Evolutionary conservation across 2,113 vertebrate genomes (phyloP).

Genomic region (Saimiri boliviensis): DNA sequence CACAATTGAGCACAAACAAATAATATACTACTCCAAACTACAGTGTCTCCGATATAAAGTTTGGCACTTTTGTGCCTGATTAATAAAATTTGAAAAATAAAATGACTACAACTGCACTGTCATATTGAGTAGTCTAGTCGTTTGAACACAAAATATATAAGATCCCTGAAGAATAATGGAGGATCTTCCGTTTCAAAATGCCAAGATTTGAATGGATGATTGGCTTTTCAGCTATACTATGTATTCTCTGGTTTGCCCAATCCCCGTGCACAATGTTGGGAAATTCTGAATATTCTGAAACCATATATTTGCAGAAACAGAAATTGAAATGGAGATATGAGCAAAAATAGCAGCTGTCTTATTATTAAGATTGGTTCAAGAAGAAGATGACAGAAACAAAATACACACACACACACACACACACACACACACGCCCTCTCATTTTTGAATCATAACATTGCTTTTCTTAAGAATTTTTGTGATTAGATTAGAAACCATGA

Average conservation of each 20-base stretch:
- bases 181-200: background rate
- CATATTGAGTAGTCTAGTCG: background rate
- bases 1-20: slow-evolving; percentile 1
- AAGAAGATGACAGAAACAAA: slow-evolving; percentile 9
- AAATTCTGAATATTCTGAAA: background rate
- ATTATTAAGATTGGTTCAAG: slow-evolving; percentile 11
- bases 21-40: slow-evolving; percentile 4
- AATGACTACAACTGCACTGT: background rate
- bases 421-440: background rate
- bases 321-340: slow-evolving; percentile 8
- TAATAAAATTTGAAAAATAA: background rate
- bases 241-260: background rate
- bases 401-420: background rate
- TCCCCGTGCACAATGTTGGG: background rate
- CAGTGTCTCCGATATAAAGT: background rate
- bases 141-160: background rate
- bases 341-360: background rate
- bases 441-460: slow-evolving; percentile 43
- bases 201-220: background rate
- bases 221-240: background rate
- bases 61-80: background rate
- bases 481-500: slow-evolving; percentile 3
- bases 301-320: background rate
- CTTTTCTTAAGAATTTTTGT: background rate
- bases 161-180: slow-evolving; percentile 1